These are phyloP conservation scores for Phalacrocorax pelagicus DNA, from an alignment of 2,113 vertebrate genomes.

Conservation along the genomic window DNA sequence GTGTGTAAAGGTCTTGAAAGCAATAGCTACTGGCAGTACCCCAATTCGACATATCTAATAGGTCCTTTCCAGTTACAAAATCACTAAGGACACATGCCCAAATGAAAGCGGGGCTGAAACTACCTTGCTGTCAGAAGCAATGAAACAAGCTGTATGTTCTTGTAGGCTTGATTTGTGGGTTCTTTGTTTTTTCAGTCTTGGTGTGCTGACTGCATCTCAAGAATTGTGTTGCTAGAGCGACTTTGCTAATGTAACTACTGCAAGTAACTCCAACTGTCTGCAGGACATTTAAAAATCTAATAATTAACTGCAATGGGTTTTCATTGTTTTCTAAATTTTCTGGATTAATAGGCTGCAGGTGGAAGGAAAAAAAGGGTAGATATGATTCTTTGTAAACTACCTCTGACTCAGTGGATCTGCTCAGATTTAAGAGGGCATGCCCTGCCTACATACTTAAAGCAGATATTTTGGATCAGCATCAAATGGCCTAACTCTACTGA, in stretches of 20 bases:
- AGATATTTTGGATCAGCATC: not conserved
- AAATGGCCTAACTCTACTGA: not conserved
- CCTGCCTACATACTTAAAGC: not conserved
- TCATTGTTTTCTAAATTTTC: not conserved
- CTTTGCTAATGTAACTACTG: not conserved
- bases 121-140: constrained; percentile 28
- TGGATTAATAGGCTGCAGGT: not conserved
- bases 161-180: not conserved
- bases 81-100: not conserved
- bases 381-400: not conserved
- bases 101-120: not conserved
- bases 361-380: not conserved
- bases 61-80: constrained; percentile 46
- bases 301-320: not conserved
- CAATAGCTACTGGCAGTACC: constrained; percentile 60
- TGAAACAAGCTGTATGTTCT: not conserved
- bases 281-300: not conserved
- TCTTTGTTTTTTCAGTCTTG: not conserved
- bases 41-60: constrained; percentile 44
- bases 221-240: not conserved
- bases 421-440: not conserved
- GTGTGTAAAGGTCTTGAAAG: constrained; percentile 62
- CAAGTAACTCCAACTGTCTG: not conserved
- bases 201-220: not conserved
- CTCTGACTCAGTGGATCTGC: not conserved